phyloP scores from a whole-genome alignment of 2,113 vertebrate species.

The Phaethon lepturus region DNA sequence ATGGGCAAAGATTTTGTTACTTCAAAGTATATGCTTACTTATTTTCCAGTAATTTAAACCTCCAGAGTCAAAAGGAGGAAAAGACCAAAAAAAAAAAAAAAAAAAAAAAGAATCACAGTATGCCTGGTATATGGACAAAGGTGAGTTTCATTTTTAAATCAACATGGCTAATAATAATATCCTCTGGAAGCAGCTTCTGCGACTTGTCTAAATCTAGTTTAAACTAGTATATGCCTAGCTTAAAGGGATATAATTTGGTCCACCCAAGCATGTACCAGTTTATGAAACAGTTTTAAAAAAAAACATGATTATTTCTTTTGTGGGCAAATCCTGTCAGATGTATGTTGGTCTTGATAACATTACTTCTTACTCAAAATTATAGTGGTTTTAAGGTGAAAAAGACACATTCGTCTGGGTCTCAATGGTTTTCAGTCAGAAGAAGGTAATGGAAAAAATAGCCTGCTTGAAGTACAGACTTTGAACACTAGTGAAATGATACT shows the following conservation, averaged over 20 bases:
- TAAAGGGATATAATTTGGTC: not conserved
- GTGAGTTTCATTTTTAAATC: not conserved
- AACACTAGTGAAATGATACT: not conserved
- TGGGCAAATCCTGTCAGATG: not conserved
- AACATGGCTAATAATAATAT: not conserved
- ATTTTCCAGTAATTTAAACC: not conserved
- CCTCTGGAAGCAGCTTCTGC: not conserved
- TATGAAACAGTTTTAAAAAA: not conserved
- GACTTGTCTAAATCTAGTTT: not conserved
- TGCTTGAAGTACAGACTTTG: not conserved
- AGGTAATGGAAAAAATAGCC: not conserved
- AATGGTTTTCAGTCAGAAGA: not conserved
- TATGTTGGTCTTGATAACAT: not conserved
- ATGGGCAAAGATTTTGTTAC: not conserved
- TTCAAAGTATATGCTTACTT: not conserved
- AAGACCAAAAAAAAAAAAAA: not conserved
- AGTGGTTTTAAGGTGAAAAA: not conserved
- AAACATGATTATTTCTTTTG: not conserved
- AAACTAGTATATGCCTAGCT: not conserved
- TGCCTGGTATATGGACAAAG: not conserved
- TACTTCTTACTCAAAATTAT: not conserved
- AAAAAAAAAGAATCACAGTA: not conserved
- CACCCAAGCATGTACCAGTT: not conserved
- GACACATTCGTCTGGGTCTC: not conserved
- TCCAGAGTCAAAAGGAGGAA: not conserved